Evolutionary conservation across 2,888 invertebrate species (phyloP).

Genomic region (Agriopis marginaria): DNA sequence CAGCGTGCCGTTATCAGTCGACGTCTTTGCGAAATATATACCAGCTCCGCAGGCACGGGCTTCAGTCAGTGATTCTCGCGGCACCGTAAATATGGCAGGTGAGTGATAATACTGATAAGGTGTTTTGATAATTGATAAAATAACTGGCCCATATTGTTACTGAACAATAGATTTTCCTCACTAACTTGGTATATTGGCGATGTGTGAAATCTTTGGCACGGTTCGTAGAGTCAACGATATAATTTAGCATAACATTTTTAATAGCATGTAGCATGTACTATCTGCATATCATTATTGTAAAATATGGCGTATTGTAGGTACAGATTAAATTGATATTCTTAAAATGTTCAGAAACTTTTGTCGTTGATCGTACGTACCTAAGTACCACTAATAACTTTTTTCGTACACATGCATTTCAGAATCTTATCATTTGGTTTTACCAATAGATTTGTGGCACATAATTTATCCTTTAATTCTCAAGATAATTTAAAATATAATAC

Average conservation of each 20-base stretch:
- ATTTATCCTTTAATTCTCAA: no score
- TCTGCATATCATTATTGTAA: not conserved
- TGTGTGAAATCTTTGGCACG: not conserved
- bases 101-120: conserved; percentile 46
- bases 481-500: no score
- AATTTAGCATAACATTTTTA: not conserved
- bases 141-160: not conserved
- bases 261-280: not conserved
- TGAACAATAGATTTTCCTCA: not conserved
- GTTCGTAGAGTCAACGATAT: not conserved
- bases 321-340: not conserved
- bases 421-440: no score
- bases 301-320: not conserved
- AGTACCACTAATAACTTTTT: not conserved
- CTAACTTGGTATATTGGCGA: not conserved
- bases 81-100: conserved; percentile 61
- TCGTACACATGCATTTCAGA: no score
- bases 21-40: conserved; percentile 55
- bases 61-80: conserved; percentile 48
- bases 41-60: conserved; percentile 28
- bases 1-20: conserved; percentile 35
- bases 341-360: no score
- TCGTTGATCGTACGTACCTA: not conserved
- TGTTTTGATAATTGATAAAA: conserved; percentile 11
- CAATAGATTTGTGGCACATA: no score